Base-by-base conservation (phyloP, 1,140 invertebrate species). In the Leptoteleia sp. region DNA sequence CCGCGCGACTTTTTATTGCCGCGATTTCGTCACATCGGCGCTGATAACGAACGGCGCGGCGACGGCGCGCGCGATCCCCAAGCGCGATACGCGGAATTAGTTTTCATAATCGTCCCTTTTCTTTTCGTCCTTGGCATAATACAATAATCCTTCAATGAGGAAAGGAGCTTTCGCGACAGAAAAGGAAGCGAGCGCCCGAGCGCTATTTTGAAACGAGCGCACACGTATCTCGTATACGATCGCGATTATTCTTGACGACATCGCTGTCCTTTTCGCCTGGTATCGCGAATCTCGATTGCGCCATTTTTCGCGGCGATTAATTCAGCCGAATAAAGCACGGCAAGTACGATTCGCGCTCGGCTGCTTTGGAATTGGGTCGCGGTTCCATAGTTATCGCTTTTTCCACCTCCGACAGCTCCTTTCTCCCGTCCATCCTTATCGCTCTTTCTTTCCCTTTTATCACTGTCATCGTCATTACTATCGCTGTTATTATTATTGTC, bases 271-370 rank as follows among this genome's bases (percentile, higher is more conserved):
- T 68, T 76, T 55, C 35, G 33, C 8, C n/a, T 70, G 16, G 35
- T 70, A 64, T 70, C 64, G 50, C 47, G 42, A 22, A 42, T 48
- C 48, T 40, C 22, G 12, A 76, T 68, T 64, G 65, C 65, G 50
- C 59, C 64, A 64, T 65, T 70, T 70, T 76, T 43, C 57, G 59
- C 40, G 43, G 50, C 50, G 42, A 59, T 76, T 76, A 76, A 76
- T 70, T 52, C 64, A 45, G 50, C 57, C 65, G 73, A 76, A 71
- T 65, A 65, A 77, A 71, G 59, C 59, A 50, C 59, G 42, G 40
- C 55, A 50, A 70, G 55, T 70, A 42, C 73, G 57, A 64, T 70
- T 47, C 55, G 40, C 73, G n/a, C n/a, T 64, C 65, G 37, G 27
- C 47, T 76, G 54, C 64, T 55, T 48, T 33, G 40, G 13, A 76